phyloP scores from a whole-genome alignment of 1,140 invertebrate species.

The Gryon sp. region DNA sequence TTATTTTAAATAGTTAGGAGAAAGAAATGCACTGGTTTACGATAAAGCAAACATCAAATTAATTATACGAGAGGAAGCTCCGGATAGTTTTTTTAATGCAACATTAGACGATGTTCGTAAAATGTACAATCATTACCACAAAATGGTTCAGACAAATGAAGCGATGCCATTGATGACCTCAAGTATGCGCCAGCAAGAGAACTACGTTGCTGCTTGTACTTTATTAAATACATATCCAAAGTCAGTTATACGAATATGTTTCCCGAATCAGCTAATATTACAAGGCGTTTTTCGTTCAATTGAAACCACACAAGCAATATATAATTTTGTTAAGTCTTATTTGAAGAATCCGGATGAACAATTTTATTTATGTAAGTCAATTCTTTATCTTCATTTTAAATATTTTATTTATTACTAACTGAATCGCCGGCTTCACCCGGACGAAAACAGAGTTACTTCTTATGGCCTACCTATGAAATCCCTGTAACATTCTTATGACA shows the following conservation, averaged over 20 bases:
- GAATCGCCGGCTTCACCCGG: too few species aligned
- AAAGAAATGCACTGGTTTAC: constrained; percentile 85
- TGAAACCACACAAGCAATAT: constrained; percentile 84
- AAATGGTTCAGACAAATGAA: constrained; percentile 82
- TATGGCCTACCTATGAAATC: too few species aligned
- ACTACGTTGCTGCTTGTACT: constrained; percentile 81
- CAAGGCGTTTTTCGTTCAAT: constrained; percentile 88
- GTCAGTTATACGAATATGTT: constrained; percentile 88
- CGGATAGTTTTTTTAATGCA: constrained; percentile 91
- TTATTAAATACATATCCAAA: constrained; percentile 85
- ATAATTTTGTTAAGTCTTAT: constrained; percentile 85
- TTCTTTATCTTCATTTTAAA: constrained; percentile 14
- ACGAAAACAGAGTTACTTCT: too few species aligned
- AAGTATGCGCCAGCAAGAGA: constrained; percentile 82
- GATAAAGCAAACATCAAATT: constrained; percentile 81
- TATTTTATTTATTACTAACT: constrained; percentile 12
- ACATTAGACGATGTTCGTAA: constrained; percentile 87
- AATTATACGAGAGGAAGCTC: constrained; percentile 82
- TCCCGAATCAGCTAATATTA: constrained; percentile 88
- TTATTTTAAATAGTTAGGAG: constrained; percentile 80
- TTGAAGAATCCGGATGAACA: constrained; percentile 81
- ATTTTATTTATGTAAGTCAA: constrained; percentile 87
- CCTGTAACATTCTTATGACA: too few species aligned
- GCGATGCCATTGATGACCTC: constrained; percentile 85
- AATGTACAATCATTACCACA: constrained; percentile 85